phyloP scores from a whole-genome alignment of 2,113 vertebrate genomes.

The Catharus minimus region DNA sequence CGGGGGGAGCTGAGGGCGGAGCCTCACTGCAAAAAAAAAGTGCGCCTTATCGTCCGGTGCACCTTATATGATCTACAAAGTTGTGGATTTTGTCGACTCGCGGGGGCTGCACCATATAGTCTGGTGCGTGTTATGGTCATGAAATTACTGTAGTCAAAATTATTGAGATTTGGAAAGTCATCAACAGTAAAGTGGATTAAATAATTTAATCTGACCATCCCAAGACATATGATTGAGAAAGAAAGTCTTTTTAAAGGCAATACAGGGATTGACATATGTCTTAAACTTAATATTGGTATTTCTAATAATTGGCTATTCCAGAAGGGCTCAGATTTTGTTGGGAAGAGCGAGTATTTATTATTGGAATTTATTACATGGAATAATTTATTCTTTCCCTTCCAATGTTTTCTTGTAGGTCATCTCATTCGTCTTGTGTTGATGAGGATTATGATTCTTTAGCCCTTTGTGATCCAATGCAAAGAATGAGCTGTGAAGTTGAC shows the following conservation, averaged over 20 bases:
- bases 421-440: constrained; percentile 77
- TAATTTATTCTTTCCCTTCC: neutral
- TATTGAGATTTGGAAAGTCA: neutral
- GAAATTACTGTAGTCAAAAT: neutral
- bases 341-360: neutral
- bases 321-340: neutral
- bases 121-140: no score
- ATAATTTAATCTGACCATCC: neutral
- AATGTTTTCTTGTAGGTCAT: constrained; percentile 68
- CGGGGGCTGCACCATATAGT: no score
- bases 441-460: constrained; percentile 88
- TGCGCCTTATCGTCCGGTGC: no score
- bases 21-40: no score
- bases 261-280: neutral
- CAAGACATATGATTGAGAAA: neutral
- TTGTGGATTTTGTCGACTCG: no score
- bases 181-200: neutral
- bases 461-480: constrained; percentile 90
- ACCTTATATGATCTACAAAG: no score
- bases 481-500: constrained; percentile 86
- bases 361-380: neutral
- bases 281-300: neutral
- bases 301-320: neutral
- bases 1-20: no score
- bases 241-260: neutral